These are phyloP conservation scores for Seriola dumerili DNA, from an alignment of 2,113 vertebrate genomes.

Conservation along the genomic window DNA sequence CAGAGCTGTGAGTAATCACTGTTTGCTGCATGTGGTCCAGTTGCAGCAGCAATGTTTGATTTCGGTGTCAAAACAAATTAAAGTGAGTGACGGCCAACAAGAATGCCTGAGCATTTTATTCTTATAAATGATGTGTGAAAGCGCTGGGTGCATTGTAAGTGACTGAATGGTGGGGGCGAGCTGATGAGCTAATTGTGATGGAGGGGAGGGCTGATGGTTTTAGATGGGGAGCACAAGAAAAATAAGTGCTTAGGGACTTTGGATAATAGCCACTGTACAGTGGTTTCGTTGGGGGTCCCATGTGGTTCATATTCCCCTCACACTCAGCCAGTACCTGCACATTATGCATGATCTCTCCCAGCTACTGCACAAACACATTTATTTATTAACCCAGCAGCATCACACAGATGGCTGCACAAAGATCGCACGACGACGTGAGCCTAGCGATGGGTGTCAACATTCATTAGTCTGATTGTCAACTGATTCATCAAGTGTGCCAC, in stretches of 20 bases:
- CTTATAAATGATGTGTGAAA: constrained; percentile 57
- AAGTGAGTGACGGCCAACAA: constrained; percentile 64
- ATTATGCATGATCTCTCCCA: constrained; percentile 34
- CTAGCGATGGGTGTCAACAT: constrained; percentile 29
- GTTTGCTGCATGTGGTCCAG: constrained; percentile 39
- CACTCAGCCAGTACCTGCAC: constrained; percentile 14
- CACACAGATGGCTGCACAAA: constrained; percentile 16
- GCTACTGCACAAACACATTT: not conserved
- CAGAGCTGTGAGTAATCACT: constrained; percentile 52
- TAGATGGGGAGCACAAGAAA: constrained; percentile 52
- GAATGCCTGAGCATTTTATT: constrained; percentile 37
- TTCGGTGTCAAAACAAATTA: constrained; percentile 67
- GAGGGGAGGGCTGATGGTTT: constrained; percentile 55
- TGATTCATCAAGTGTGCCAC: constrained; percentile 4
- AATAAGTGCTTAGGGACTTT: constrained; percentile 34
- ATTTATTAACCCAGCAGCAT: constrained; percentile 38
- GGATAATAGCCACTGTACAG: constrained; percentile 37
- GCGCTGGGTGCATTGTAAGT: constrained; percentile 47
- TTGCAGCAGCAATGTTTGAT: constrained; percentile 50
- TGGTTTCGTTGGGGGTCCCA: constrained; percentile 7
- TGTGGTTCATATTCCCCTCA: constrained; percentile 10
- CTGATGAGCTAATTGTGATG: constrained; percentile 70
- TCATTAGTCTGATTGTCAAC: constrained; percentile 27
- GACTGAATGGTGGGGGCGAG: constrained; percentile 36
- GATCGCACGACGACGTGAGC: constrained; percentile 8